These are phyloP conservation scores for Tupiocoris notatus DNA, from an alignment of 2,888 invertebrate genomes.

Conservation along the genomic window DNA sequence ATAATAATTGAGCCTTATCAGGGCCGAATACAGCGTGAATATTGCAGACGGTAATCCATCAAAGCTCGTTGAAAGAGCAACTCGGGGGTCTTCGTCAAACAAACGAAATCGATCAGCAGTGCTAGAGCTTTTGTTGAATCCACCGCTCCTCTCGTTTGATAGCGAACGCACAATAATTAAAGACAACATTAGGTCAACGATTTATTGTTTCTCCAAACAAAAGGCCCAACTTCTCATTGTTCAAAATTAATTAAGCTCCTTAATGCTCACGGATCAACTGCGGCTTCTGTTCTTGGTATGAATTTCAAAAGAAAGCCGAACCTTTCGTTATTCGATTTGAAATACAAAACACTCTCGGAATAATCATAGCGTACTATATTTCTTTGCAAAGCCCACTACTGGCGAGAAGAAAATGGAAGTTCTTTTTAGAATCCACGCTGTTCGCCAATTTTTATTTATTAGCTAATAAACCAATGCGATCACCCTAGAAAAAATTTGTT, in stretches of 20 bases:
- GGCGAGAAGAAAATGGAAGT: too few relatives aligned
- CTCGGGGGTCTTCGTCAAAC: background rate
- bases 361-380: too few relatives aligned
- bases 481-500: too few relatives aligned
- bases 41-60: background rate
- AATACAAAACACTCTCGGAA: too few relatives aligned
- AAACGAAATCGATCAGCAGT: background rate
- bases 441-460: too few relatives aligned
- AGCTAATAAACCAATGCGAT: too few relatives aligned
- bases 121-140: background rate
- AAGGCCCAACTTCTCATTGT: slow-evolving; percentile 10
- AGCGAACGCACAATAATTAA: background rate
- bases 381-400: too few relatives aligned
- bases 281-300: background rate
- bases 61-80: background rate
- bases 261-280: slow-evolving; percentile 3
- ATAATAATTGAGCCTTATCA: background rate
- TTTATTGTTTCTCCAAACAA: slow-evolving; percentile 23
- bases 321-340: background rate
- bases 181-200: background rate
- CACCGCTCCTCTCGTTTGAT: background rate
- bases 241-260: slow-evolving; percentile 25
- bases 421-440: too few relatives aligned
- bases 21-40: background rate
- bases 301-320: background rate